These are phyloP conservation scores for Ostrea edulis DNA, from an alignment of 1,140 invertebrate species.

Conservation along the genomic window DNA sequence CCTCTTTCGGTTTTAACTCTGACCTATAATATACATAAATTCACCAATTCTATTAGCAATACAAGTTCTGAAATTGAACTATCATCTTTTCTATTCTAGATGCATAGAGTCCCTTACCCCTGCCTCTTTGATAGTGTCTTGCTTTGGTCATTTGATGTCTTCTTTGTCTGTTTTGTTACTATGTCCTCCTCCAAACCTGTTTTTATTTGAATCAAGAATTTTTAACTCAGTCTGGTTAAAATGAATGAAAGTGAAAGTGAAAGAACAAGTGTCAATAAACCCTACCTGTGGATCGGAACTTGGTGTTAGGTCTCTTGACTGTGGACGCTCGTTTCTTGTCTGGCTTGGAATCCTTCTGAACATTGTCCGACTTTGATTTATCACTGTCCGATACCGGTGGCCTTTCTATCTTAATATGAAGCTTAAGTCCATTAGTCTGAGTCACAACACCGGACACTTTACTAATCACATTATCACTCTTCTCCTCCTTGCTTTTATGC, in stretches of 20 bases:
- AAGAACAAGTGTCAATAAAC: background rate
- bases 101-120: constrained; percentile 52
- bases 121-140: constrained; percentile 62
- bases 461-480: constrained; percentile 49
- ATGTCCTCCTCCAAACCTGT: constrained; percentile 54
- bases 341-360: constrained; percentile 37
- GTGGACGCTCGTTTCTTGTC: constrained; percentile 68
- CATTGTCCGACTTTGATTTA: constrained; percentile 48
- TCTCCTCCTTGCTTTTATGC: constrained; percentile 53
- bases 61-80: no score
- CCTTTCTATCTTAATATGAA: constrained; percentile 62
- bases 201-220: background rate
- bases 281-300: constrained; percentile 73
- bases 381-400: constrained; percentile 21
- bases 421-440: constrained; percentile 59
- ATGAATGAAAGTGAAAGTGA: no score
- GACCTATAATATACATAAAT: constrained; percentile 45
- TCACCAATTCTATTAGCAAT: background rate
- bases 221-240: no score
- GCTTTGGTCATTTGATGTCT: constrained; percentile 49
- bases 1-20: constrained; percentile 60
- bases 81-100: no score
- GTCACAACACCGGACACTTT: constrained; percentile 51
- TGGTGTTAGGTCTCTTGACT: constrained; percentile 68
- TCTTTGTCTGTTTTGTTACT: constrained; percentile 51